Percentiles rank a stretch among this genome's conserved stretches.
Evolutionary conservation across 2,113 vertebrate species (phyloP).

Genomic region (Odontophorus gujanensis): DNA sequence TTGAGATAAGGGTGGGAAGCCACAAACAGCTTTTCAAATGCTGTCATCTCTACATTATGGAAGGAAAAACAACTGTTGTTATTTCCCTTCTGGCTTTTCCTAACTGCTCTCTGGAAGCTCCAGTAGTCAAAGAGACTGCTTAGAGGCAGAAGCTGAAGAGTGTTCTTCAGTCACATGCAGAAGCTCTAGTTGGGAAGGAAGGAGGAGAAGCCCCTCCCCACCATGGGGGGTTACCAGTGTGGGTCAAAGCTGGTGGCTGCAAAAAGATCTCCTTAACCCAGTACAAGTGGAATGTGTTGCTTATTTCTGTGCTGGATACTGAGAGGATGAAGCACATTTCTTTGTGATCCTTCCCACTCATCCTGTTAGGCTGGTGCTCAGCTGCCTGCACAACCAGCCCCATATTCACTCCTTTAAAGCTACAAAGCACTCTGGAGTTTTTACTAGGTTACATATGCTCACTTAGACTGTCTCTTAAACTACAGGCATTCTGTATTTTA

Average conservation of each 20-base stretch:
- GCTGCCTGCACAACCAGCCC: neutral
- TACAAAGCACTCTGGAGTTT: neutral
- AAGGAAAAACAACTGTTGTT: neutral
- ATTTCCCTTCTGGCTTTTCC: neutral
- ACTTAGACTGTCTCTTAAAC: neutral
- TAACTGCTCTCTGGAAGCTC: neutral
- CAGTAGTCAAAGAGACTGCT: neutral
- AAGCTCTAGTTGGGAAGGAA: neutral
- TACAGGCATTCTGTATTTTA: conserved; percentile 16
- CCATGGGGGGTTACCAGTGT: accelerated
- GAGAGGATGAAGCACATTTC: neutral
- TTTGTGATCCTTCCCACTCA: neutral
- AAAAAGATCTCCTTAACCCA: neutral
- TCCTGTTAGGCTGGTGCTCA: neutral
- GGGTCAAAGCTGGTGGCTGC: neutral
- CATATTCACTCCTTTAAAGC: neutral
- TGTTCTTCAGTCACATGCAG: neutral
- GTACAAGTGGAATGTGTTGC: accelerated
- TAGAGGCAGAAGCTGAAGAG: neutral
- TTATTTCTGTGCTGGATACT: neutral
- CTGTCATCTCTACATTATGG: accelerated
- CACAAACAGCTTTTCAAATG: accelerated
- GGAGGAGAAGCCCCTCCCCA: neutral
- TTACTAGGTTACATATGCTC: neutral
- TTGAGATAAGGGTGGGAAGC: neutral